Percentiles rank a stretch among this genome's conserved stretches.
These are phyloP conservation scores for Silurus lanzhouensis DNA, from an alignment of 2,797 vertebrate genomes.

Conservation along the genomic window DNA sequence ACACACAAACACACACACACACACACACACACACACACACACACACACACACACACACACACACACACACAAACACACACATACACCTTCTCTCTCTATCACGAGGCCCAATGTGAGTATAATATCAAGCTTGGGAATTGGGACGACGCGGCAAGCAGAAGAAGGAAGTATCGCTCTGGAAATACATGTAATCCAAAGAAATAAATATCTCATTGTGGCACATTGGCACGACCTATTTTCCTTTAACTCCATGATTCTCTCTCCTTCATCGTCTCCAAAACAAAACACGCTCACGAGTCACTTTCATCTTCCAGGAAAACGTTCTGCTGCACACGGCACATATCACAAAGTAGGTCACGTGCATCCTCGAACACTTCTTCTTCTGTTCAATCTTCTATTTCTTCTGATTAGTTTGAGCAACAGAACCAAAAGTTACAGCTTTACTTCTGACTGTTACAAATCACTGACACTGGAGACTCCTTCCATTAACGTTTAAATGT, in stretches of 20 bases:
- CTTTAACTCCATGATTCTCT: neutral
- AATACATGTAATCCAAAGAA: neutral
- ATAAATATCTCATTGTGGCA: slow-evolving; percentile 2
- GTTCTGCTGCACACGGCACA: neutral
- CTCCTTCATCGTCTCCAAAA: neutral
- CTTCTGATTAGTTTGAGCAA: too few species aligned
- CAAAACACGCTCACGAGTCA: neutral
- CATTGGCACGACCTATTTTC: neutral
- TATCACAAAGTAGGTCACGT: neutral
- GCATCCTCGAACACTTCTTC: neutral
- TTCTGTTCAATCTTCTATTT: too few species aligned
- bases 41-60: neutral
- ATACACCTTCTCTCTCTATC: too few species aligned
- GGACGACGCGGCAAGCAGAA: neutral
- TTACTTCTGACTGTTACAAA: neutral
- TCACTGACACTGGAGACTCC: neutral
- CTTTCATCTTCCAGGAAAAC: slow-evolving; percentile 13
- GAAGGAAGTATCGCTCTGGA: neutral
- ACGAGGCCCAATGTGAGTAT: neutral
- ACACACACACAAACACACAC: neutral
- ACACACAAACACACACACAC: neutral
- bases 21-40: neutral
- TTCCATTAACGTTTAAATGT: neutral
- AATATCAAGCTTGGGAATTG: slow-evolving; percentile 1
- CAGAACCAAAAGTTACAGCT: neutral